Percentiles rank a stretch among this genome's conserved stretches.
These are phyloP conservation scores for Chironomus tepperi DNA, from an alignment of 1,140 invertebrate genomes.

Conservation along the genomic window DNA sequence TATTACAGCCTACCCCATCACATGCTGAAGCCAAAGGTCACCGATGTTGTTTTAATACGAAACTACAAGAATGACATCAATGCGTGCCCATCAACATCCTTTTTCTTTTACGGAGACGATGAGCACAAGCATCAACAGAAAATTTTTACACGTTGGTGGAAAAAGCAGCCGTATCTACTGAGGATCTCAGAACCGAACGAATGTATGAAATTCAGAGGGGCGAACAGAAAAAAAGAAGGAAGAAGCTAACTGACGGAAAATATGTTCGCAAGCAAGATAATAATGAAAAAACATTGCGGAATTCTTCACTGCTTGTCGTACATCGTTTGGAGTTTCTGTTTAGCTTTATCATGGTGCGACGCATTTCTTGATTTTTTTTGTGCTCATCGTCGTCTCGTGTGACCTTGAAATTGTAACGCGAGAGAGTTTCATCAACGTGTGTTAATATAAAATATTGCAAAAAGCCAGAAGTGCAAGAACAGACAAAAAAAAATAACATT, in stretches of 20 bases:
- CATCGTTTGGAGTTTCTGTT: background rate
- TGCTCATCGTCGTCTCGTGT: no score
- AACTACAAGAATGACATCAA: background rate
- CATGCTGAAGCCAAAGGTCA: no score
- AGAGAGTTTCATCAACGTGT: background rate
- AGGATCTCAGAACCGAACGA: background rate
- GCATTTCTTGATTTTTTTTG: conserved; percentile 14
- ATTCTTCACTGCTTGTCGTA: background rate
- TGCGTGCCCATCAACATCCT: background rate
- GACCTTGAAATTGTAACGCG: no score
- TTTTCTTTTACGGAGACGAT: background rate
- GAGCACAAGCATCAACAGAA: background rate
- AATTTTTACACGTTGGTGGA: background rate
- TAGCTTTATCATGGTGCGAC: background rate
- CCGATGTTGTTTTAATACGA: background rate
- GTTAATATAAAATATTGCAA: background rate
- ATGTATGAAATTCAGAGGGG: no score
- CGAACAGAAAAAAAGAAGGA: background rate
- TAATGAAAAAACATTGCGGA: background rate
- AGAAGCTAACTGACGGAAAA: background rate
- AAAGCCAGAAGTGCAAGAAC: background rate
- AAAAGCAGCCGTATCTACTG: conserved; percentile 13
- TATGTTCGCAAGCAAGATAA: conserved; percentile 9
- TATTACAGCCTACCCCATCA: background rate
- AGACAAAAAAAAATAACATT: background rate